Evolutionary conservation across 2,888 invertebrate species (phyloP).

Genomic region (Lasioglossum pauxillum): DNA sequence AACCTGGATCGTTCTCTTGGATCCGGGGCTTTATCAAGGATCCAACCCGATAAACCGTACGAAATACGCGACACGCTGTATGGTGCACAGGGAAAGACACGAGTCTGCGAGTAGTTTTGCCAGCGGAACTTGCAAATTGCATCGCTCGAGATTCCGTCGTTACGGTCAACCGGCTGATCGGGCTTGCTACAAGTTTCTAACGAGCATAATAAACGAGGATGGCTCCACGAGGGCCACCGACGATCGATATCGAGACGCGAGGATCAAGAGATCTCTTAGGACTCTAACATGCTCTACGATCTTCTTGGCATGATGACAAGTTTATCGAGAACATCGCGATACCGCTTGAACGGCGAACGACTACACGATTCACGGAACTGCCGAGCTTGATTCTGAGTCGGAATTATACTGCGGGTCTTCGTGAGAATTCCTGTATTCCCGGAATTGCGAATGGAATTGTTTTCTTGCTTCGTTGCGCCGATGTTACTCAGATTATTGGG

Average conservation of each 20-base stretch:
- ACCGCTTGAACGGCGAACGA: background rate
- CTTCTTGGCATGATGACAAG: background rate
- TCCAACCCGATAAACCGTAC: slow-evolving; percentile 1
- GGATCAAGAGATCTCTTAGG: slow-evolving; percentile 7
- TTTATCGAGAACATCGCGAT: background rate
- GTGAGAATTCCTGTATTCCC: background rate
- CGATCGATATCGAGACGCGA: slow-evolving; percentile 15
- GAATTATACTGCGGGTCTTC: background rate
- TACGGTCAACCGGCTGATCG: background rate
- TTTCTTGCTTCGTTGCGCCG: background rate
- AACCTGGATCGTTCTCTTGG: background rate
- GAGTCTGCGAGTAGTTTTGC: background rate
- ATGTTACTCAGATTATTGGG: background rate
- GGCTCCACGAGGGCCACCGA: background rate
- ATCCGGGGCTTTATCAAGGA: slow-evolving; percentile 4
- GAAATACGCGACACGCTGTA: slow-evolving; percentile 18
- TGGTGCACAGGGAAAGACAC: background rate
- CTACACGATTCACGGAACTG: background rate
- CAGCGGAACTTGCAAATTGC: slow-evolving; percentile 5
- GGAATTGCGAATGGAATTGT: background rate
- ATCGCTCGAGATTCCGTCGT: background rate
- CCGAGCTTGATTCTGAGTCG: background rate
- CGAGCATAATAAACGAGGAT: slow-evolving; percentile 14
- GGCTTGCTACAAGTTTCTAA: slow-evolving; percentile 12
- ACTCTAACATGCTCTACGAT: background rate